phyloP scores from a whole-genome alignment of 2,888 invertebrate genomes.

The Ditylenchus weischeri region DNA sequence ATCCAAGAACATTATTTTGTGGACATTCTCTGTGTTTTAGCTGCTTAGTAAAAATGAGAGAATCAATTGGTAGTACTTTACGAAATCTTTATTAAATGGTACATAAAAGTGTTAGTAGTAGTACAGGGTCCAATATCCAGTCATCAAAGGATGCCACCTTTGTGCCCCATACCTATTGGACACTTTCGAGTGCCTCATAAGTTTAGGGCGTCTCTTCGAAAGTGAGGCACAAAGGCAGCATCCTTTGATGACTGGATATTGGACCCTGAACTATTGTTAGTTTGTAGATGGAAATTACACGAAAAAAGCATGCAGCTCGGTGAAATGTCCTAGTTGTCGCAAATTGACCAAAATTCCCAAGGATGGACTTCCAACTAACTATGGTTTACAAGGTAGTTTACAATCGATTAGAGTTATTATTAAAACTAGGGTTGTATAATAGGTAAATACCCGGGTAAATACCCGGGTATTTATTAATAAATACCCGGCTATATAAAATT shows the following conservation, averaged over 20 bases:
- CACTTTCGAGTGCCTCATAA: no score
- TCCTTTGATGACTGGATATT: no score
- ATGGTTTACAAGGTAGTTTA: constrained; percentile 31
- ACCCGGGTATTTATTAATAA: no score
- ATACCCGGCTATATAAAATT: no score
- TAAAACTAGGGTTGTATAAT: no score
- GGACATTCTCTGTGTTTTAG: constrained; percentile 32
- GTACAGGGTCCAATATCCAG: no score
- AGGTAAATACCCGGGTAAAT: no score
- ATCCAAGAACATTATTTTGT: constrained; percentile 31
- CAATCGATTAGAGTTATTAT: neutral
- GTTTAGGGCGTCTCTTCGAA: no score
- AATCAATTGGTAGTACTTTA: neutral
- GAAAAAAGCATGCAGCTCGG: neutral
- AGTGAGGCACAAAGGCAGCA: no score
- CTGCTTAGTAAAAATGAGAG: constrained; percentile 18
- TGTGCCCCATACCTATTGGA: no score
- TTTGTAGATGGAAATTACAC: neutral
- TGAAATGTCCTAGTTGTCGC: constrained; percentile 34
- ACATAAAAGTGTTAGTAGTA: neutral
- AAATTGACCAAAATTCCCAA: constrained; percentile 22
- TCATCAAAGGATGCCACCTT: no score
- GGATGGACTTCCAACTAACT: constrained; percentile 30
- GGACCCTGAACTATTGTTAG: no score
- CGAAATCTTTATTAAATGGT: neutral